Evolutionary conservation across 2,113 vertebrate genomes (phyloP).

Genomic region (Psittacara wagleri): DNA sequence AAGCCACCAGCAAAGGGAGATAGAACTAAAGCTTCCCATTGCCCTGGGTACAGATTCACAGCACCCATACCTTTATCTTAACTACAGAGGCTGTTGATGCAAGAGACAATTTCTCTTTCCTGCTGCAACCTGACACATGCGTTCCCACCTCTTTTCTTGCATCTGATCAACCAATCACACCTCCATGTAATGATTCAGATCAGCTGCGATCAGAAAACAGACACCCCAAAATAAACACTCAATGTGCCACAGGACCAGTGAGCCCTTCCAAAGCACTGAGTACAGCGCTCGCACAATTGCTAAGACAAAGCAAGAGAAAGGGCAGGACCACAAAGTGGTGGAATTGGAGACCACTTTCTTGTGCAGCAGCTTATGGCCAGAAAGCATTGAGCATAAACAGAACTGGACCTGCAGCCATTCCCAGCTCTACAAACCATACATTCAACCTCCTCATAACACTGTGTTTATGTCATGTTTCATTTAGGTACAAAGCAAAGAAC

Average conservation of each 20-base stretch:
- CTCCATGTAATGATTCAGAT: not conserved
- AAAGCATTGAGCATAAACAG: not conserved
- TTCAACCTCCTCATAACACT: not conserved
- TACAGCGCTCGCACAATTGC: rapidly evolving
- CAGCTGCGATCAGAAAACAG: not conserved
- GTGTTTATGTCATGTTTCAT: not conserved
- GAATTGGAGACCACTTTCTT: not conserved
- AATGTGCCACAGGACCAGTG: not conserved
- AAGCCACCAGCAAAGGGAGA: not conserved
- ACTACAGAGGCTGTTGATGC: not conserved
- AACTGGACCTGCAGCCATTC: not conserved
- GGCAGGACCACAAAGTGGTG: rapidly evolving
- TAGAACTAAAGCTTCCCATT: not conserved
- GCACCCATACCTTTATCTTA: not conserved
- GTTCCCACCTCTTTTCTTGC: not conserved
- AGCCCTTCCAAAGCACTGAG: not conserved
- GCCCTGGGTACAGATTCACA: not conserved
- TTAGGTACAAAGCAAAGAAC: not conserved
- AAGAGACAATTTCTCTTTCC: not conserved
- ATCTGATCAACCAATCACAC: not conserved
- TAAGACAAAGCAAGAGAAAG: not conserved
- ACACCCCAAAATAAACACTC: not conserved
- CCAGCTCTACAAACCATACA: not conserved
- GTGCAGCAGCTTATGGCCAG: not conserved
- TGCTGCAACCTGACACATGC: not conserved